Evolutionary conservation across 2,113 vertebrate genomes (phyloP).

Genomic region (Podilymbus podiceps): DNA sequence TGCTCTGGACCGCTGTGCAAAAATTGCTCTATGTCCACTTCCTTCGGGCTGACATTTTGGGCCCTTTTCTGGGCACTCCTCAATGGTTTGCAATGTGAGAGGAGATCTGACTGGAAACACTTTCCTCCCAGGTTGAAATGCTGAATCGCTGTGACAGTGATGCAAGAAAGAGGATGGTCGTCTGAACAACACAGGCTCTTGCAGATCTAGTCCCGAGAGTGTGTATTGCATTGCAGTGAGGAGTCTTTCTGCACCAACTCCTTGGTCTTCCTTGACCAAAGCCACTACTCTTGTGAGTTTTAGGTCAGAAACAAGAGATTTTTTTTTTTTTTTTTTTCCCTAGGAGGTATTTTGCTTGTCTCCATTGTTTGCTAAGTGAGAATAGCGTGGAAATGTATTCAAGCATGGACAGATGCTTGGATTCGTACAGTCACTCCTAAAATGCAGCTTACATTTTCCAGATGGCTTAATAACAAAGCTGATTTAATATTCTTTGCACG

Average conservation of each 20-base stretch:
- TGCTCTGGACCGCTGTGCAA: not conserved
- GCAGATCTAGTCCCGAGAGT: not conserved
- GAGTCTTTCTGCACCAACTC: not conserved
- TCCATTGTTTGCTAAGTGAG: not conserved
- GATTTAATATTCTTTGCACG: constrained; percentile 8
- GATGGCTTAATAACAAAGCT: constrained; percentile 21
- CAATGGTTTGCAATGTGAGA: not conserved
- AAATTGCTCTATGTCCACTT: not conserved
- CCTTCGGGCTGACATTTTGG: not conserved
- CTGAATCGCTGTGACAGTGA: not conserved
- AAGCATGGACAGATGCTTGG: not conserved
- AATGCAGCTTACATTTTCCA: constrained; percentile 44
- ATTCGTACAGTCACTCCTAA: not conserved
- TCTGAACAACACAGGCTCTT: not conserved
- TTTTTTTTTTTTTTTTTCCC: not conserved
- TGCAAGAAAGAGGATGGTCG: not conserved
- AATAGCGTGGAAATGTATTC: not conserved
- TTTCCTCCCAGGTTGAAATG: not conserved
- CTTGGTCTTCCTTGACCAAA: not conserved
- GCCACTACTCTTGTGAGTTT: not conserved
- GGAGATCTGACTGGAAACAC: not conserved
- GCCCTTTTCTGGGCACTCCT: not conserved
- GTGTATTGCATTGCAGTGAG: not conserved
- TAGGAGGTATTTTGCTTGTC: not conserved
- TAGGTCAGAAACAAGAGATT: not conserved